Percentiles rank a stretch among this genome's conserved stretches.
Evolutionary conservation across 2,797 vertebrate genomes (phyloP).

Genomic region (Tiaroga cobitis): DNA sequence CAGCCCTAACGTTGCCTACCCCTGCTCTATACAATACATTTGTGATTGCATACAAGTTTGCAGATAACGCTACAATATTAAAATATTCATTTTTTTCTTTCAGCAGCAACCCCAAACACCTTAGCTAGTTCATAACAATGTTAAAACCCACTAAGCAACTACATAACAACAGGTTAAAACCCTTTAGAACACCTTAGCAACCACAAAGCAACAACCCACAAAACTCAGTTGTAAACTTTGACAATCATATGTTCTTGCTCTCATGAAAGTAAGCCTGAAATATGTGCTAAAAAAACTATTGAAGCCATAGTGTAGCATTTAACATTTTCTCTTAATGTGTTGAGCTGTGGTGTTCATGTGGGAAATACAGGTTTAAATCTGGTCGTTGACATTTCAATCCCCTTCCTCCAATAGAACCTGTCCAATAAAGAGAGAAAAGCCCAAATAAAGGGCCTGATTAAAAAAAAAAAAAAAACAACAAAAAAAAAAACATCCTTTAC

Average conservation of each 20-base stretch:
- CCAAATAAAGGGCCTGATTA: background rate
- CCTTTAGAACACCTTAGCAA: background rate
- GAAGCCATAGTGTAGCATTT: background rate
- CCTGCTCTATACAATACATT: background rate
- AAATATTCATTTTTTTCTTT: background rate
- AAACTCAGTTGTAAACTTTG: background rate
- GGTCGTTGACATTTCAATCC: background rate
- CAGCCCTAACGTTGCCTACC: no score
- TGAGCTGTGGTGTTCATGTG: background rate
- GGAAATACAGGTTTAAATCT: background rate
- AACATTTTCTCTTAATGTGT: background rate
- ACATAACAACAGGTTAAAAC: background rate
- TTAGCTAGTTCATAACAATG: background rate
- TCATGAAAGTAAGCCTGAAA: background rate
- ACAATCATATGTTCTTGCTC: background rate
- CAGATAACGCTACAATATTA: background rate
- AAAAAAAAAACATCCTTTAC: background rate
- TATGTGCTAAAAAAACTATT: background rate
- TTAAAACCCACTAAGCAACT: background rate
- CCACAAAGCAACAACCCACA: background rate
- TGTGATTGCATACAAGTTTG: background rate
- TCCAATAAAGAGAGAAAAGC: constrained; percentile 6
- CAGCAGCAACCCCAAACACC: background rate
- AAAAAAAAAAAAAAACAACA: no score
- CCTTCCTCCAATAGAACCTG: background rate